Evolutionary conservation across 92 coral and sea anemone genomes (phyloP), one percentile per base, ranked within the genome.

Genomic region (Plumapathes pennacea): DNA sequence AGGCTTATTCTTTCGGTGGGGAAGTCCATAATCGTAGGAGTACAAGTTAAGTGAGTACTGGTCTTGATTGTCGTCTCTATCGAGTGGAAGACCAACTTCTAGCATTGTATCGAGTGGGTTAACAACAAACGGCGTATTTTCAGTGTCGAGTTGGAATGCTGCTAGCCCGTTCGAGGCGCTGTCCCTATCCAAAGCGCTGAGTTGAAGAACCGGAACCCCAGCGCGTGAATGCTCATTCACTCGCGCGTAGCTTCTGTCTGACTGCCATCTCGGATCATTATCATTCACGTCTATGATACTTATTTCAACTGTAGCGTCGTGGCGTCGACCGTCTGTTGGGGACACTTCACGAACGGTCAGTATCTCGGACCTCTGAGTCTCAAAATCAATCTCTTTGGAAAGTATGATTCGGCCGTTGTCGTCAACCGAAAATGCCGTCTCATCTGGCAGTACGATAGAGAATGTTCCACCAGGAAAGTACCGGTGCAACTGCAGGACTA

Each of bases 21-120:
- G 97, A 39, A 70, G 56, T 2, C 97, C 97, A 32, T 76, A 74
- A 49, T 91, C 97, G 42, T 67, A 91, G 0, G 95, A 66, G 44
- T 5, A 26, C 21, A 79, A 41, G 3, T 77, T 55, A 5, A 80
- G 56, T 0, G 73, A 54, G 54, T 79, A 91, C 39, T 62, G 72
- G 1, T 31, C 32, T 38, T 80, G 71, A 12, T 57, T 66, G n/a
- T 62, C 67, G 13, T 56, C 29, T 54, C 32, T 67, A 22, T 25
- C 30, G 6, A 82, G 77, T 0, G 37, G 59, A 10, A 85, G 89
- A 13, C 56, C 58, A 18, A 66, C 80, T 42, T 82, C 86, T 33
- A 88, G 48, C 15, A 29, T 46, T 40, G 71, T 74, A 19, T 74
- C 62, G 21, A 62, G 15, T 0, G 96, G 96, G 52, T 88, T 77